A percentile compares a stretch with the other conserved stretches of the same genome.
Evolutionary conservation across 2,888 invertebrate genomes (phyloP).

Genomic region (Polyploca ridens): DNA sequence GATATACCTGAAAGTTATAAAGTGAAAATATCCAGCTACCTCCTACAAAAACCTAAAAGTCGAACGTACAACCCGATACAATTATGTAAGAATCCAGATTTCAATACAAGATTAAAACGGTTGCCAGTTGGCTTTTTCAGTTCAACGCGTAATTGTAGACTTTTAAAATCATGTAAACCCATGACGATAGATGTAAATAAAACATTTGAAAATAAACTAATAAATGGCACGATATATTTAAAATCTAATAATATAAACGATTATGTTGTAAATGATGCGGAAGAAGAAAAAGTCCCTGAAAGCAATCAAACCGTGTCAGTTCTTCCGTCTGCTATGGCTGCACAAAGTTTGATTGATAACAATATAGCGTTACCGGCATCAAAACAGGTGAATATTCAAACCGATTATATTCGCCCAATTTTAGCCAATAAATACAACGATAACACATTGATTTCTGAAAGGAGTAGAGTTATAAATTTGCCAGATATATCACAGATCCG

Average conservation of each 20-base stretch:
- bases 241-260: conserved; percentile 28
- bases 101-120: conserved; percentile 70
- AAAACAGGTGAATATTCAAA: not conserved
- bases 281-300: conserved; percentile 11
- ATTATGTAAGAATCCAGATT: conserved; percentile 77
- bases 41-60: conserved; percentile 65
- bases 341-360: conserved; percentile 57
- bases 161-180: conserved; percentile 65
- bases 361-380: conserved; percentile 22
- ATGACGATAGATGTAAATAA: conserved; percentile 71
- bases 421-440: not conserved
- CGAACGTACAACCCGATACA: conserved; percentile 67
- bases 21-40: conserved; percentile 56
- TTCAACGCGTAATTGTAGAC: conserved; percentile 56
- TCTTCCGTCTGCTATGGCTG: conserved; percentile 54
- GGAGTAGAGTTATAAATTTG: conserved; percentile 61
- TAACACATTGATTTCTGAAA: conserved; percentile 37
- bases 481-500: conserved; percentile 65
- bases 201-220: conserved; percentile 65
- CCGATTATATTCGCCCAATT: not conserved
- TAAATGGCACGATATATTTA: conserved; percentile 60
- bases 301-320: conserved; percentile 38
- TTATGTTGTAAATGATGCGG: conserved; percentile 19
- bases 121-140: conserved; percentile 65
- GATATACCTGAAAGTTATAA: conserved; percentile 36